Percentiles rank a stretch among this genome's conserved stretches.
phyloP scores from a whole-genome alignment of 2,888 invertebrate species.

The Rhingia campestris region DNA sequence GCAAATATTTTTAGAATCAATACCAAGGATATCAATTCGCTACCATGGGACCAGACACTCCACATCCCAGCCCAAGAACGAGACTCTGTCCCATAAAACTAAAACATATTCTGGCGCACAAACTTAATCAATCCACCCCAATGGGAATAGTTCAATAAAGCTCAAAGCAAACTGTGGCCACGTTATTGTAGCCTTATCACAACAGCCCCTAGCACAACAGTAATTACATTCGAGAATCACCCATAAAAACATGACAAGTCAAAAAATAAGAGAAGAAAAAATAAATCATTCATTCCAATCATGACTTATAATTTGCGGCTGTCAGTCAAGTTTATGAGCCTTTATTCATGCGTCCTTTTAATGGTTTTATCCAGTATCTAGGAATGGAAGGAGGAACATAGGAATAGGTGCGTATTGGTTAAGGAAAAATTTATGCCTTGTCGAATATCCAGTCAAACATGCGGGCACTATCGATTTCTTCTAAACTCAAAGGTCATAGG shows the following conservation, averaged over 20 bases:
- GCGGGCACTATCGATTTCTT: constrained; percentile 52
- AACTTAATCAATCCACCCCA: constrained; percentile 52
- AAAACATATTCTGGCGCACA: constrained; percentile 30
- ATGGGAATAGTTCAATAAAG: constrained; percentile 58
- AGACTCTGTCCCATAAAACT: neutral
- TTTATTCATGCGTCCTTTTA: constrained; percentile 40
- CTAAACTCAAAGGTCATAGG: constrained; percentile 43
- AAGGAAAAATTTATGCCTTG: neutral
- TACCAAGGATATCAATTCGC: no score
- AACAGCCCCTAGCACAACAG: constrained; percentile 5
- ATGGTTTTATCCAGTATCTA: neutral
- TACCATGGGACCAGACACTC: no score
- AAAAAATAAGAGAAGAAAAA: constrained; percentile 29
- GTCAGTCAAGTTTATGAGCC: constrained; percentile 67
- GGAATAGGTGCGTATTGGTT: neutral
- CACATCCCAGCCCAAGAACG: no score
- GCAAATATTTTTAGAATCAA: no score
- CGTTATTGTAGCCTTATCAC: constrained; percentile 12
- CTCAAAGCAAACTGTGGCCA: constrained; percentile 5
- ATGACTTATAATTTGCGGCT: constrained; percentile 72
- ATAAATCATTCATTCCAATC: constrained; percentile 69
- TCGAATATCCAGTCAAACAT: constrained; percentile 42
- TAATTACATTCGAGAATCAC: constrained; percentile 52
- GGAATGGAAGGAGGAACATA: neutral
- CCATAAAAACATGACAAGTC: constrained; percentile 53